These are phyloP conservation scores for Lasiurus borealis DNA, from an alignment of 2,113 vertebrate genomes.

Conservation along the genomic window DNA sequence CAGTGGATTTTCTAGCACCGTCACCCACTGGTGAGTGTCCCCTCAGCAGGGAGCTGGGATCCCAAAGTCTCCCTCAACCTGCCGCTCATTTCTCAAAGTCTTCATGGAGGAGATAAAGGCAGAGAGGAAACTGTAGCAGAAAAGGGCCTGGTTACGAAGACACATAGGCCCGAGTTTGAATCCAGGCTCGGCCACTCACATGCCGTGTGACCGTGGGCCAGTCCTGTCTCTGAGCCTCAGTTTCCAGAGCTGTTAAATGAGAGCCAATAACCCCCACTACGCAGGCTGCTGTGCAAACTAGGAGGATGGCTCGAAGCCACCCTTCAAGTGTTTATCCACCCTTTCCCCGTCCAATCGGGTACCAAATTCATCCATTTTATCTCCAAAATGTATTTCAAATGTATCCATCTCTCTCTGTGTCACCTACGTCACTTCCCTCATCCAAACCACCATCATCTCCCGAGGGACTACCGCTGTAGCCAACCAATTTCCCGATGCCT, in stretches of 20 bases:
- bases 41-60: neutral
- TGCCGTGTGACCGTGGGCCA: neutral
- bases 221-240: neutral
- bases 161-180: neutral
- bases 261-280: neutral
- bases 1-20: neutral
- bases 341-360: neutral
- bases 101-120: neutral
- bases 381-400: neutral
- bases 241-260: neutral
- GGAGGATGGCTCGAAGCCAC: neutral
- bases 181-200: neutral
- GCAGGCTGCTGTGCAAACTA: neutral
- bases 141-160: neutral
- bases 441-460: neutral
- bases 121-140: neutral
- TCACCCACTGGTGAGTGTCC: neutral
- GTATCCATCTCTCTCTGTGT: neutral
- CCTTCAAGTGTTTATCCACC: neutral
- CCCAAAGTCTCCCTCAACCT: neutral
- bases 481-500: neutral
- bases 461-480: neutral
- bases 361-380: neutral
- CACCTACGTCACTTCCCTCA: neutral
- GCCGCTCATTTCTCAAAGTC: neutral